Evolutionary conservation across 2,888 invertebrate species (phyloP), one percentile per base, ranked within the genome.

Genomic region (Melinaea menophilus): DNA sequence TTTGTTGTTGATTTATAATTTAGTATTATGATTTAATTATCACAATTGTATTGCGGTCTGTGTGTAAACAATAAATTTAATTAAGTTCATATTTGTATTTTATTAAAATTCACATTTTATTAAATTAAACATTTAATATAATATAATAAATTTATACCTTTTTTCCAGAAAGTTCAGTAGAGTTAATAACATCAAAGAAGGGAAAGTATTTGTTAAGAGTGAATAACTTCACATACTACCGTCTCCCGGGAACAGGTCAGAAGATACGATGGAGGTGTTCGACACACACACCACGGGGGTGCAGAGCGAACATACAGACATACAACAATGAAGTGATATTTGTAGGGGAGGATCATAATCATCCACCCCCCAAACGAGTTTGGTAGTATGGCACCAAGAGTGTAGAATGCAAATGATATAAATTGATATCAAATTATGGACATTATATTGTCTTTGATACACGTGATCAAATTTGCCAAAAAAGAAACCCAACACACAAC

Each of bases 281-380:
- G 0, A 67, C 71, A 5, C 64, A 67, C 35, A 61, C 55, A 4
- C 22, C 61, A 11, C 58, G 56, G 0, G 65, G 63, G 1, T 83
- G 83, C 62, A 70, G 62, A 0, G 83, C 81, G 1, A 63, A 65
- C 5, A 46, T 82, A 5, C 64, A 69, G 45, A 82, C 82, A 45
- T 55, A 63, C 33, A 56, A 63, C 41, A 59, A 72, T 37, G 51
- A 58, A n/a, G 61, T 69, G 9, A 31, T 72, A 7, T 59, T 48
- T 33, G 33, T 68, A 2, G 60, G 63, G 31, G 60, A 63, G 5
- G 47, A 61, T 2, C 73, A 73, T 46, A 70, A 60, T 7, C 73
- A 73, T 54, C 61, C 45, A 46, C 62, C 46, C 48, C 47, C 9
- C 41, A 33, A 4, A 31, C 35, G 3, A 59, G 34, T 33, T 51